Evolutionary conservation across 2,113 vertebrate genomes (phyloP).

Genomic region (Holacanthus passer): DNA sequence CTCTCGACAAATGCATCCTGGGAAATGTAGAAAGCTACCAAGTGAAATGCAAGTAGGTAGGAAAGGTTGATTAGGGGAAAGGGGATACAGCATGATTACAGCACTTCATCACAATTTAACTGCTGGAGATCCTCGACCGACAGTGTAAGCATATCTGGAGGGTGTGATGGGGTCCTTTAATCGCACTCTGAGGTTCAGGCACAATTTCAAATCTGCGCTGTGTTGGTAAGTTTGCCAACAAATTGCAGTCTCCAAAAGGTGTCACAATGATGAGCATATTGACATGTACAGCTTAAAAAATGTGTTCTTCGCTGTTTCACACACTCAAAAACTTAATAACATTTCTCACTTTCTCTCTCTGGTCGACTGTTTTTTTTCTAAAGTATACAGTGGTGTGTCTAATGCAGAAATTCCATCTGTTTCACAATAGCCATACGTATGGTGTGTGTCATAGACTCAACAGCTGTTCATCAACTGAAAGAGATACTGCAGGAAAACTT

Average conservation of each 20-base stretch:
- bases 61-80: conserved; percentile 18
- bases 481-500: conserved; percentile 16
- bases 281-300: neutral
- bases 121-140: conserved; percentile 22
- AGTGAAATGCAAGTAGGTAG: conserved; percentile 26
- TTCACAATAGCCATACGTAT: conserved; percentile 41
- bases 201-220: conserved; percentile 17
- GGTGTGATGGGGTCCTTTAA: conserved; percentile 31
- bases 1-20: conserved; percentile 24
- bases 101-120: conserved; percentile 40
- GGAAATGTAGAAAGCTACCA: conserved; percentile 53
- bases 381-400: conserved; percentile 23
- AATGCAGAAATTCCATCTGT: conserved; percentile 63
- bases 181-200: conserved; percentile 19
- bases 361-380: neutral
- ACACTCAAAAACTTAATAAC: neutral
- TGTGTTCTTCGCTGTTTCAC: neutral
- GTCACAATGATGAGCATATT: neutral
- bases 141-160: neutral
- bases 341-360: neutral
- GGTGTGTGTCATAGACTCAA: conserved; percentile 46
- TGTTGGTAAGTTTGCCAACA: neutral
- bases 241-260: conserved; percentile 6
- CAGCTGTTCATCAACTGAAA: conserved; percentile 60
- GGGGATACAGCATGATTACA: conserved; percentile 33